phyloP scores from a whole-genome alignment of 2,888 invertebrate species.

The Lysandra coridon region DNA sequence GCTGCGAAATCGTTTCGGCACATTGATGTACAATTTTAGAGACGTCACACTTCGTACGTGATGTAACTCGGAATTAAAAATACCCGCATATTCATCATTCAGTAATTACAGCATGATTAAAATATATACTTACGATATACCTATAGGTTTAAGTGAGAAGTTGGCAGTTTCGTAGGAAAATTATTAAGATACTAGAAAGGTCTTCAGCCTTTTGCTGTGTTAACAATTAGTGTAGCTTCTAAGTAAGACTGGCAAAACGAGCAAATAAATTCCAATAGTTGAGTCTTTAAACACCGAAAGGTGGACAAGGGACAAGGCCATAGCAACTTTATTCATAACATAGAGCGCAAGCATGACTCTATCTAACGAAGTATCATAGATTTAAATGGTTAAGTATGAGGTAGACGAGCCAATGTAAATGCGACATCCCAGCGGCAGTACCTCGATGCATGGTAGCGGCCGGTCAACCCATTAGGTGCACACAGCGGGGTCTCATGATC shows the following conservation, averaged over 20 bases:
- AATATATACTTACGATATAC: too few relatives aligned
- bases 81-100: neutral
- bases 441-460: conserved; percentile 33
- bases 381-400: too few relatives aligned
- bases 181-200: neutral
- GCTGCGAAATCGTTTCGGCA: conserved; percentile 10
- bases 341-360: too few relatives aligned
- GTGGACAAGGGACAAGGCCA: too few relatives aligned
- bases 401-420: neutral
- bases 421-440: conserved; percentile 38
- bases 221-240: neutral
- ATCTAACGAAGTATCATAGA: too few relatives aligned
- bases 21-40: neutral
- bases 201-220: neutral
- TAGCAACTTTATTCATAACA: too few relatives aligned
- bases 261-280: neutral
- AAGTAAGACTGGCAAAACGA: neutral
- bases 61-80: neutral
- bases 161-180: neutral
- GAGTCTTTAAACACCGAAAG: too few relatives aligned
- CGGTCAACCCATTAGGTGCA: conserved; percentile 75
- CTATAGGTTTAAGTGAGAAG: neutral
- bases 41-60: neutral
- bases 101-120: neutral
- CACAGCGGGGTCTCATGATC: conserved; percentile 76